phyloP scores from a whole-genome alignment of 2,888 invertebrate genomes.

The Pachycephus smyrnensis region DNA sequence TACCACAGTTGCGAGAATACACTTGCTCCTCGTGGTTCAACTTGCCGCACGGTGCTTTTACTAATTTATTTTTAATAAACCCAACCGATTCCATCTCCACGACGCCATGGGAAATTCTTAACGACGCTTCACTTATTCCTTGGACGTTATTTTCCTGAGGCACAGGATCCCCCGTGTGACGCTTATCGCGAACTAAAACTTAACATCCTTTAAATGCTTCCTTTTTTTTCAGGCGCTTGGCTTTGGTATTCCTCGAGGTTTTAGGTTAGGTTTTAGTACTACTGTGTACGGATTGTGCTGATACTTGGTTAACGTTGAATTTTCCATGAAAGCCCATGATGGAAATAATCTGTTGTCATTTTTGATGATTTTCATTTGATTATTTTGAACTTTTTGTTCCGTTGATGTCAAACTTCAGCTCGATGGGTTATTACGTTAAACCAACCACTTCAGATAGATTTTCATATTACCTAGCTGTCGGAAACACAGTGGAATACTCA shows the following conservation, averaged over 20 bases:
- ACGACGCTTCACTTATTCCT: conserved; percentile 30
- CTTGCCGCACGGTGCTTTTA: neutral
- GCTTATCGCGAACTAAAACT: neutral
- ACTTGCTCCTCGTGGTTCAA: neutral
- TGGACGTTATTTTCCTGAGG: neutral
- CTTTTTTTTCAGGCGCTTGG: neutral
- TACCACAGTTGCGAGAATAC: neutral
- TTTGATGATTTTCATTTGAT: neutral
- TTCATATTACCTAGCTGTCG: neutral
- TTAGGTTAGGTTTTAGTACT: neutral
- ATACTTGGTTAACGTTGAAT: neutral
- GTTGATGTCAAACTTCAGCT: neutral
- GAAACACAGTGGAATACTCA: neutral
- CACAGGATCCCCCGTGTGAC: neutral
- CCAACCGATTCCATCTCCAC: conserved; percentile 28
- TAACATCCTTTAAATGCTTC: neutral
- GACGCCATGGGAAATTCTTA: conserved; percentile 39
- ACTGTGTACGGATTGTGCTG: neutral
- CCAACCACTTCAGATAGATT: neutral
- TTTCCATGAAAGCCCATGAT: neutral
- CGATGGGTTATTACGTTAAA: neutral
- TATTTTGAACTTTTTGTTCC: neutral
- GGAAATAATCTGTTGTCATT: neutral
- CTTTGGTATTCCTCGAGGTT: neutral
- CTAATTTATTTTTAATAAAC: conserved; percentile 49